Evolutionary conservation across 2,113 vertebrate species (phyloP).

Genomic region (Marcusenius ussheri): DNA sequence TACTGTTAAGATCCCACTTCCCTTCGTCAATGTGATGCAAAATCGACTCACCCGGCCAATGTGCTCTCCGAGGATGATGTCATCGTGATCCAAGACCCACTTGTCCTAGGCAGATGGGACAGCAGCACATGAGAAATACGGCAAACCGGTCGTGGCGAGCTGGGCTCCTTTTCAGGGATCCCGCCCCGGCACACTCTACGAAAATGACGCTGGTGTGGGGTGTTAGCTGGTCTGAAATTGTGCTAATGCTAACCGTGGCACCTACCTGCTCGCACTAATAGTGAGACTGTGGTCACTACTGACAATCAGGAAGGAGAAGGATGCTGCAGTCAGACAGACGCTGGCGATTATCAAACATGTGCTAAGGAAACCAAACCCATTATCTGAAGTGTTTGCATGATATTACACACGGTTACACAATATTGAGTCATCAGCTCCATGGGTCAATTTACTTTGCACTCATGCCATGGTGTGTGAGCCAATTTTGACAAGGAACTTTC

Average conservation of each 20-base stretch:
- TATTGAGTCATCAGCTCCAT: background rate
- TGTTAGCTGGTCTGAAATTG: background rate
- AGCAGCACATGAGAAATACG: background rate
- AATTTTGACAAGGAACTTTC: background rate
- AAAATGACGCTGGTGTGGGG: background rate
- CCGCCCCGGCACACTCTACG: background rate
- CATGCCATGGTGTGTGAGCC: background rate
- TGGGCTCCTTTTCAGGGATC: background rate
- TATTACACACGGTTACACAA: background rate
- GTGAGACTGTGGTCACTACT: background rate
- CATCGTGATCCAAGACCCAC: slow-evolving; percentile 89
- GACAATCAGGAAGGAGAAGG: background rate
- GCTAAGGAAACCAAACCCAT: background rate
- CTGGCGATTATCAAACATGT: background rate
- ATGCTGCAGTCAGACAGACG: background rate
- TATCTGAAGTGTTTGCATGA: background rate
- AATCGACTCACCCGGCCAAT: slow-evolving; percentile 76
- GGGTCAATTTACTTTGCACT: background rate
- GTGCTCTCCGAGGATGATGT: slow-evolving; percentile 78
- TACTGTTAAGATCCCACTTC: background rate
- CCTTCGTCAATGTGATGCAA: background rate
- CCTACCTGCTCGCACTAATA: background rate
- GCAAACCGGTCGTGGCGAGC: background rate
- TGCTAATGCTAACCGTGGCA: background rate
- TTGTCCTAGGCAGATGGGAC: slow-evolving; percentile 71